phyloP scores from a whole-genome alignment of 2,797 vertebrate species.

The Enteromius anoplus region DNA sequence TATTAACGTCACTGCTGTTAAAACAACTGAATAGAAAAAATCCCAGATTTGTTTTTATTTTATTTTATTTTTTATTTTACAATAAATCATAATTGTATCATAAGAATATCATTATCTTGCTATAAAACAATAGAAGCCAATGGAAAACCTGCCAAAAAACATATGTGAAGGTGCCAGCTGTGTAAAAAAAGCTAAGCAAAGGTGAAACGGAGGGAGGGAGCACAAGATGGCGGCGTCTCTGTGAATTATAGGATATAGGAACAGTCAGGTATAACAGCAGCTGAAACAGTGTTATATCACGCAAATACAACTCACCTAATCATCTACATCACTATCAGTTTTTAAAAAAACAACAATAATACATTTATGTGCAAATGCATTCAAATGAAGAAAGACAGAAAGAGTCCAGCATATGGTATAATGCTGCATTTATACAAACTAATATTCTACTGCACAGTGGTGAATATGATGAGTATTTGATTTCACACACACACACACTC shows the following conservation, averaged over 20 bases:
- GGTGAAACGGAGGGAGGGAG: not conserved
- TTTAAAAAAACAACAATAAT: not conserved
- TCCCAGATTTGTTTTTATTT: not conserved
- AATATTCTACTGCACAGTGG: not conserved
- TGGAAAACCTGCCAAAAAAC: not conserved
- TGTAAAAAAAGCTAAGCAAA: not conserved
- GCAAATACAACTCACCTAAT: conserved; percentile 4
- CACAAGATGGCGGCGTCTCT: conserved; percentile 7
- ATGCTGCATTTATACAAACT: not conserved
- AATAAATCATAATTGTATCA: not conserved
- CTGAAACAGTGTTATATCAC: conserved; percentile 34
- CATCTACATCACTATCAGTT: not conserved
- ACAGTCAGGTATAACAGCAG: conserved; percentile 14
- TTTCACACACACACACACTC: not conserved
- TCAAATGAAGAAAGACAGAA: not conserved
- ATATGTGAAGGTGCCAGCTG: not conserved
- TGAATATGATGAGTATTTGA: not conserved
- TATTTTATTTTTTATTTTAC: not conserved
- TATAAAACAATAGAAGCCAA: not conserved
- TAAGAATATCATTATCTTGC: not conserved
- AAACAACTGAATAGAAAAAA: not conserved
- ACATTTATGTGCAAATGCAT: not conserved
- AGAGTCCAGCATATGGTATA: not conserved
- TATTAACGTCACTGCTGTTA: not conserved
- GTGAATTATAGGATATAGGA: not conserved